phyloP scores from a whole-genome alignment of 2,888 invertebrate genomes.

The Trachelus troglodyta region DNA sequence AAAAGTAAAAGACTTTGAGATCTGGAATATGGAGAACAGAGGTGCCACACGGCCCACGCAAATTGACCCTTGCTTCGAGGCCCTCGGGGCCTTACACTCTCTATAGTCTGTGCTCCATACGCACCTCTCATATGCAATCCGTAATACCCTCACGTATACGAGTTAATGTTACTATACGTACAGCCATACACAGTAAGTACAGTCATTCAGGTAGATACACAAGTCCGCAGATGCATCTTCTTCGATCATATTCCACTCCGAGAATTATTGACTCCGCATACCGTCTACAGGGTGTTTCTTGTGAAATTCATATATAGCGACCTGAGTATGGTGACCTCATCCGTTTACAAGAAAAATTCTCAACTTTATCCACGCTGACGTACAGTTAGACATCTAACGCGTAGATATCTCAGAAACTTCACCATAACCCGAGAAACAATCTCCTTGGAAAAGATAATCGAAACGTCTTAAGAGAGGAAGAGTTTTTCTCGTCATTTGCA shows the following conservation, averaged over 20 bases:
- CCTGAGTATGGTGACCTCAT: neutral
- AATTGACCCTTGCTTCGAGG: constrained; percentile 48
- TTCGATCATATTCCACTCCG: constrained; percentile 55
- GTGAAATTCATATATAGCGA: neutral
- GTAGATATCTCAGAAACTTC: neutral
- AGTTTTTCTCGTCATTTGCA: neutral
- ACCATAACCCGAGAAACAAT: neutral
- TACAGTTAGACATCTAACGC: neutral
- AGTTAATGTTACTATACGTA: constrained; percentile 37
- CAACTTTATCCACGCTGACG: neutral
- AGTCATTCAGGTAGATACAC: constrained; percentile 33
- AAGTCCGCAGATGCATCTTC: constrained; percentile 49
- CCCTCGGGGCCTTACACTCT: constrained; percentile 38
- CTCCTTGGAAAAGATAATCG: neutral
- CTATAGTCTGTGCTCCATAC: constrained; percentile 15
- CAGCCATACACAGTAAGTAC: constrained; percentile 20
- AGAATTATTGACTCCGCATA: constrained; percentile 49
- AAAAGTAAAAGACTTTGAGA: constrained; percentile 16
- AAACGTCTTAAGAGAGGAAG: neutral
- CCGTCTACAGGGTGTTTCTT: constrained; percentile 39
- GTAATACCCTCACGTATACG: constrained; percentile 52
- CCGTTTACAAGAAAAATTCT: neutral
- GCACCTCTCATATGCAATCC: constrained; percentile 48
- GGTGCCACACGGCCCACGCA: constrained; percentile 58
- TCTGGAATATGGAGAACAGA: constrained; percentile 43